Evolutionary conservation across 2,113 vertebrate genomes (phyloP), one percentile per base, ranked within the genome.

Genomic region (Meriones unguiculatus): DNA sequence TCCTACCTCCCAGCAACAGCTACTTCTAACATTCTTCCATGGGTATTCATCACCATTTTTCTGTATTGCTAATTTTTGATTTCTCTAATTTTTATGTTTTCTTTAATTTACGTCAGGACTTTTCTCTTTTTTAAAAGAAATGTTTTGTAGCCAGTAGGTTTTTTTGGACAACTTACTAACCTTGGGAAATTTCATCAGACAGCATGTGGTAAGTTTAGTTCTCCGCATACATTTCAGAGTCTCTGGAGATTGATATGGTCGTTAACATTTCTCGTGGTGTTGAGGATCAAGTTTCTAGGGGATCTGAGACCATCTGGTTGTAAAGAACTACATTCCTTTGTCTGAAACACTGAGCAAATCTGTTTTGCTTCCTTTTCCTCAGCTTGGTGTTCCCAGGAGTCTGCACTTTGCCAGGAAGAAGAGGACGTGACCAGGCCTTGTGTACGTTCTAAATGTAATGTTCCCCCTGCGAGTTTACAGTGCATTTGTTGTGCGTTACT

Each of bases 301-400:
- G 20, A 46, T 70, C 7, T 77, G 69, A 50, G 3, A 89, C 14
- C 25, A 80, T 10, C 1, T 84, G 80, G 10, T 92, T 50, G 25
- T 93, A n/a, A 92, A 90, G 64, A 88, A 84, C 22, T 54, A 0
- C 93, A 70, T 35, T 87, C 22, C 70, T 90, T 92, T 95, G 22
- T 85, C 69, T 75, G 50, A 32, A 96, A 38, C 59, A 87, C 81
- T 94, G 82, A 95, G 93, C 35, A 86, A 90, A 89, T 73, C 62
- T 88, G 7, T 65, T 93, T 91, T 92, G 52, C 95, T 97, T 96
- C 54, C 96, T 54, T 95, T 90, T 73, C 72, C 54, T 97, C 76
- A 98, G 97, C 65, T 88, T 96, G 96, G 96, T 62, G 52, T 96
- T 92, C 80, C 85, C 46, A 46, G 86, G 93, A 97, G 32, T 73